Evolutionary conservation across 2,888 invertebrate species (phyloP), one percentile per base, ranked within the genome.

Genomic region (Biston betularia): DNA sequence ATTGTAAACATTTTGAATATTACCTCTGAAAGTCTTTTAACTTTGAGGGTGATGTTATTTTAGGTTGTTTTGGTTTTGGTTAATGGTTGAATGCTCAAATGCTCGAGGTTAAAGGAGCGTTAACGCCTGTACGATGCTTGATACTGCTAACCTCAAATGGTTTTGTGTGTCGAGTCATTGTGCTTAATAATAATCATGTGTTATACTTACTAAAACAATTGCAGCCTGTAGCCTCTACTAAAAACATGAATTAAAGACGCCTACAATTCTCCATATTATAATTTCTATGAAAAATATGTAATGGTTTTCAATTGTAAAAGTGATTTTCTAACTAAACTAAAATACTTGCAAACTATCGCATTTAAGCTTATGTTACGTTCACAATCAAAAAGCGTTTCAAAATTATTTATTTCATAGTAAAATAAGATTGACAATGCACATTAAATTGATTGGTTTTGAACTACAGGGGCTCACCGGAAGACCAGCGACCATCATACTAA

Each of bases 1-100:
- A 24, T 72, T 72, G 72, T 72, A 68, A 71, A 56, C 64, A 56
- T 72, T 57, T 62, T 68, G 70, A 73, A 67, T 67, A 74, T 70
- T 68, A 69, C 71, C 48, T 10, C 68, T 71, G 61, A 66, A 74
- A 71, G 71, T 64, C 62, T 70, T 72, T 74, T 66, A 69, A 67
- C 65, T 71, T 71, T 54, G 61, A 70, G 69, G 68, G 69, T 70
- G 46, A 52, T 52, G 64, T 61, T 64, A 24, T 55, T 57, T 68
- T 68, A 48, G 55, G 63, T 55, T 52, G 55, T 68, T 56, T 53
- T 48, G 59, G 55, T 53, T 62, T 58, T 54, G 48, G 49, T 50
- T 64, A 52, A 64, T 44, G 50, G 53, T 42, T 34, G 33, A 58
- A 38, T 45, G 45, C 35, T 56, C 44, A 44, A 55, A 45, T 38